A percentile compares a stretch with the other conserved stretches of the same genome.
Conservation (phyloP, 2,113 vertebrate species). For the Tupaia chinensis region DNA sequence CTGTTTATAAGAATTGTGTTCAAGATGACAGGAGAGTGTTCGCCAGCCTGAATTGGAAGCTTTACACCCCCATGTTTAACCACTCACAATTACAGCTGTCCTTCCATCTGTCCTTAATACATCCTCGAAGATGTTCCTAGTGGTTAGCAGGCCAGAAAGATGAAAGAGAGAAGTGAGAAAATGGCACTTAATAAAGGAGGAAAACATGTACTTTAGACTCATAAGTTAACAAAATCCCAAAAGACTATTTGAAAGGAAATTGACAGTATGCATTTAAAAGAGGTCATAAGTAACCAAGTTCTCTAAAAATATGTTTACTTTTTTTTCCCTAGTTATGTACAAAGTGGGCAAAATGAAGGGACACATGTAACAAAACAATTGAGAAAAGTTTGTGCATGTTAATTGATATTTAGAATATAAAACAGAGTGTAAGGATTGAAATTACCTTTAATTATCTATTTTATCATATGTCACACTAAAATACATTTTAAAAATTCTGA, state of each 20-base stretch:
- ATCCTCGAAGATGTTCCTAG: not conserved
- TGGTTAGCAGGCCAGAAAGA: not conserved
- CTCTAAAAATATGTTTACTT: not conserved
- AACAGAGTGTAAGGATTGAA: not conserved
- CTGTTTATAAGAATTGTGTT: not conserved
- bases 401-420: not conserved
- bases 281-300: not conserved
- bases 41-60: not conserved
- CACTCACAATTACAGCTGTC: not conserved
- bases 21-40: not conserved
- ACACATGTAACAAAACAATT: not conserved
- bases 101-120: not conserved
- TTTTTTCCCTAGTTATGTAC: conserved; percentile 16
- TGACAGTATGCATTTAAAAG: not conserved
- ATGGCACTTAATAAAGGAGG: not conserved
- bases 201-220: not conserved
- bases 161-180: not conserved
- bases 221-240: conserved; percentile 10
- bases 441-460: not conserved
- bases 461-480: conserved; percentile 43
- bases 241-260: not conserved
- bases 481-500: not conserved
- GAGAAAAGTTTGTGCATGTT: not conserved
- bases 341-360: not conserved
- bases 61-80: not conserved